Base-by-base conservation (phyloP, 30 jellyfish, hydroid and myxozoan species). In the Aurelia aurita region DNA sequence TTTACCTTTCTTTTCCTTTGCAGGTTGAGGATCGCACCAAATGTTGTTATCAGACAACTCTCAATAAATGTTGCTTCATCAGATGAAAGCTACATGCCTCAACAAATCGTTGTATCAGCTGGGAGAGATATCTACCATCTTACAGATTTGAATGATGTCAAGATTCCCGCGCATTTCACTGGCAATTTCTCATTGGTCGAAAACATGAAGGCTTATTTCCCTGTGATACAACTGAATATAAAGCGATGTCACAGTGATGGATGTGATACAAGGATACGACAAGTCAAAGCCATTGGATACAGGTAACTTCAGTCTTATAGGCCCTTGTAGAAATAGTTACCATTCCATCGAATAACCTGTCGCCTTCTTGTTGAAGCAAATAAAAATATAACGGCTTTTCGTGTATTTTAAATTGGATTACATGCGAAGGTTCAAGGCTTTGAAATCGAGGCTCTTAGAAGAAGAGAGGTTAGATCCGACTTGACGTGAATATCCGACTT, bases 211-310 rank as follows among this genome's bases (percentile, higher is more conserved):
- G 75, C 90, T 1, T 76, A 44, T 58, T 69, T 77, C 71, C 91
- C 91, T 68, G 99, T 94, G 10, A 71, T 94, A 5, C 99, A 94
- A 61, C 67, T 94, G 32, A 58, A 74, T 26, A 85, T 94, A 20
- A 94, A 94, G 77, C 91, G 99, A 26, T 94, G 99, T 61, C 99
- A 94, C 46, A 89, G 99, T 64, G 99, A 94, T 66, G 99, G 99
- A 14, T 94, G 99, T 84, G 99, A 94, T 77, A 94, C 99, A 8
- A 69, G 97, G 74, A 79, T 94, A 16, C 81, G 97, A 25, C 99
- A 94, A 76, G 93, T 94, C 44, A 94, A 94, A 43, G 99, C 99
- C 15, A 58, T 94, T 28, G 99, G 99, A 13, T 94, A 86, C 94
- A 94, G 97, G 99, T 94, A 73, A 53, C 27, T 58, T 3, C 35